A percentile compares a stretch with the other conserved stretches of the same genome.
Conservation (phyloP, 2,888 invertebrate genomes). For the Eueremaeus valkanovi region DNA sequence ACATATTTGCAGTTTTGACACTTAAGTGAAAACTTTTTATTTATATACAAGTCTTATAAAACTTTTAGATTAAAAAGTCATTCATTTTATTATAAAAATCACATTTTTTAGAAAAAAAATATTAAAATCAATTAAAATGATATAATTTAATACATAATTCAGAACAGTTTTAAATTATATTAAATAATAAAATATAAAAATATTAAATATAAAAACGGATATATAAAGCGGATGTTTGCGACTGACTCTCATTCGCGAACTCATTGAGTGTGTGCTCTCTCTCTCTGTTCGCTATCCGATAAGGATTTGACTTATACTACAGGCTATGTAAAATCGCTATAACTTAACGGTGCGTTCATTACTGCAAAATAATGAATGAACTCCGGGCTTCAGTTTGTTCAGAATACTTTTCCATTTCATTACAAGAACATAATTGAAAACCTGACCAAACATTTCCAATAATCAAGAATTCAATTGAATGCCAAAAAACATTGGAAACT, state of each 20-base stretch:
- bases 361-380: too few species aligned
- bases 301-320: background rate
- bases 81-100: background rate
- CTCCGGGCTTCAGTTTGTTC: background rate
- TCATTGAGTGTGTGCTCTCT: background rate
- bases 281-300: constrained; percentile 29
- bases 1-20: constrained; percentile 1
- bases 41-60: background rate
- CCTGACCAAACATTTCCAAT: background rate
- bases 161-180: background rate
- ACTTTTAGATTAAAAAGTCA: background rate
- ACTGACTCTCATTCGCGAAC: constrained; percentile 11
- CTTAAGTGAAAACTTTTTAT: background rate
- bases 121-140: background rate
- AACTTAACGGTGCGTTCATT: background rate
- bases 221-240: constrained; percentile 23
- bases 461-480: background rate
- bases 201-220: constrained; percentile 13
- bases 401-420: background rate
- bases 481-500: background rate
- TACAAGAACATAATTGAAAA: background rate
- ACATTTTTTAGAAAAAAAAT: background rate
- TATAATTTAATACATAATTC: background rate
- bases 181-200: background rate
- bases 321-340: background rate